Base-by-base conservation (phyloP, 2,888 invertebrate genomes). In the Xanthorhoe designata region DNA sequence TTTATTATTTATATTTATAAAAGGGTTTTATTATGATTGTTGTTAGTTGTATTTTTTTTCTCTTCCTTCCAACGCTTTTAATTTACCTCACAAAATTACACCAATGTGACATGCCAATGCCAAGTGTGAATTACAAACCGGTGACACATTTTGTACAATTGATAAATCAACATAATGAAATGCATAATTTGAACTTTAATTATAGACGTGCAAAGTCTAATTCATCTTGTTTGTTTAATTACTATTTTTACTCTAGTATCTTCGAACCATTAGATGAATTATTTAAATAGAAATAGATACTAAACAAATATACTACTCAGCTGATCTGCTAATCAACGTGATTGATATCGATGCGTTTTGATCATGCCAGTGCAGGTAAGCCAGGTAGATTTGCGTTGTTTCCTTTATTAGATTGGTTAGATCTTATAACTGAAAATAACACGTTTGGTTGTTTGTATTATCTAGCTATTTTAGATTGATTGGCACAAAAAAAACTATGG, bases 321-420 rank as follows among this genome's bases (percentile, higher is more conserved):
- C 38, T 42, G 64, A 63, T 72, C 70, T 65, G 45, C 72, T 71
- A 77, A 71, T 70, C 32, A 42, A 17, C 66, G 49, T 65, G 70
- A 72, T 53, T 29, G 72, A 72, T 57, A 67, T 72, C 18, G 66
- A 69, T 61, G 68, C 47, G 51, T 51, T 24, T 24, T 51, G 4
- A 51, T 19, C 24, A 51, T 24, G 5, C 24, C 51, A 71, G 57
- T 60, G 15, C 75, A 79, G 76, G 78, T 78, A 72, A 78, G 24
- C 51, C 62, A 54, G 50, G 54, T 45, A 56, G 47, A 42, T 58
- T 45, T 50, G 29, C 57, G 57, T 35, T 32, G 57, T n/a, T 57
- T 57, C 49, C 29, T 32, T 42, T 13, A 13, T 42, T 42, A 42
- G 38, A 42, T 42, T 42, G 13, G 13, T 0, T 42, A 42, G 38